Base-by-base conservation (phyloP, 2,888 invertebrate species). In the Adelognathus sp. region DNA sequence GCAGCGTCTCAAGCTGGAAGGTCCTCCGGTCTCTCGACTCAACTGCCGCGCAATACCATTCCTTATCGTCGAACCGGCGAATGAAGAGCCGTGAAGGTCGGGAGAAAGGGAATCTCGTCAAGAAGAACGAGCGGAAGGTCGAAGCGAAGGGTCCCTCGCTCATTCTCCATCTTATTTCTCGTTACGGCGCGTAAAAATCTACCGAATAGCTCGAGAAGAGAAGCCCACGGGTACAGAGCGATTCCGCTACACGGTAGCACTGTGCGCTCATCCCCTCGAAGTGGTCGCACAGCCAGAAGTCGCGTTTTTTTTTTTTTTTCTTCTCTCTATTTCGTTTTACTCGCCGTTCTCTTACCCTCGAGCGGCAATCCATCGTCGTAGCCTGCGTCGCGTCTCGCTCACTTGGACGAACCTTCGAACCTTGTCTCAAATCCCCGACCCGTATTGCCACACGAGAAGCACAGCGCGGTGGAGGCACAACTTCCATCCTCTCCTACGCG, bases 351-450 rank as follows among this genome's bases (percentile, higher is more conserved):
- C 72, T 54, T 29, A 16, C 31, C 76, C 70, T 50, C 70, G 14
- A 64, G 64, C 70, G 54, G 63, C 76, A 70, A 76, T 76, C 70
- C 76, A 76, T 76, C 70, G 76, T 29, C 56, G 69, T 52, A 56
- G 76, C 14, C 36, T 29, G 29, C 60, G 18, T 50, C 21, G 7
- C 29, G 60, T 70, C 60, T 50, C 39, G 33, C 18, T 39, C 21
- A 50, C 58, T 63, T 58, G 44, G 75, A 71, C 79, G 77, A n/a
- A 71, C 76, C 76, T 78, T 82, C 46, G 82, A 72, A 69, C 61
- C 72, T 67, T 54, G 54, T 66, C 73, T 50, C 67, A 67, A 67
- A 67, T 74, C 67, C 67, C 50, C 74, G 67, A 67, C 60, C 67
- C 74, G 74, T 67, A 74, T 74, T 60, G 60, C 67, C 67, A 39